Base-by-base conservation (phyloP, 1,140 invertebrate genomes). In the Eubasilissa regina region DNA sequence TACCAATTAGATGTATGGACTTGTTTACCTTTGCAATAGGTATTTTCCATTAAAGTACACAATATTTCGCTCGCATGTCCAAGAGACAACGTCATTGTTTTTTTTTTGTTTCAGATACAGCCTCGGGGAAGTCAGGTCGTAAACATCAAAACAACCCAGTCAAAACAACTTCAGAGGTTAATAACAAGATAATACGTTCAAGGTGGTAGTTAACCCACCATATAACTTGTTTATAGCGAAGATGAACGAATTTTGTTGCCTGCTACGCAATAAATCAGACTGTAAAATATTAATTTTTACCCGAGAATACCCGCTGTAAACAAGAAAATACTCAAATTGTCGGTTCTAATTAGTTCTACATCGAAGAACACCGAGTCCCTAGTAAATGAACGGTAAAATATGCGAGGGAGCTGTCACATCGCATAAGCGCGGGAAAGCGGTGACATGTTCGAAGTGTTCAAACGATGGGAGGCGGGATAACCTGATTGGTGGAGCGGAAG, bases 401-500 rank as follows among this genome's bases (percentile, higher is more conserved):
- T 77, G 75, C 75, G 48, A 43, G 44, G 60, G 21, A 53, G 21
- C 75, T 77, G 75, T 77, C 75, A 77, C n/a, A 21, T 77, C 62
- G 47, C 9, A 68, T 77, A 77, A 77, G 51, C 62, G 75, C 75
- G 75, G 21, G 75, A 77, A 76, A 66, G 60, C 58, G 53, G 47
- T 64, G 64, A 77, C 73, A 75, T 60, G 73, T 75, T 73, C 19
- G 47, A 53, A 17, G 70, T 43, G n/a, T 75, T 73, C 48, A 25
- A 45, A 60, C 60, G 64, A 77, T 77, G 75, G 60, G 60, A 48
- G 75, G 75, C 19, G 75, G 75, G 75, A 77, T 77, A 66, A 77
- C 75, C 43, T 77, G 75, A 76, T 76, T 35, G 74, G 74, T 62
- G 74, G 74, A 77, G 75, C 75, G 75, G 60, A 68, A 77, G 53